phyloP scores from a whole-genome alignment of 2,113 vertebrate species.

The Strix uralensis region DNA sequence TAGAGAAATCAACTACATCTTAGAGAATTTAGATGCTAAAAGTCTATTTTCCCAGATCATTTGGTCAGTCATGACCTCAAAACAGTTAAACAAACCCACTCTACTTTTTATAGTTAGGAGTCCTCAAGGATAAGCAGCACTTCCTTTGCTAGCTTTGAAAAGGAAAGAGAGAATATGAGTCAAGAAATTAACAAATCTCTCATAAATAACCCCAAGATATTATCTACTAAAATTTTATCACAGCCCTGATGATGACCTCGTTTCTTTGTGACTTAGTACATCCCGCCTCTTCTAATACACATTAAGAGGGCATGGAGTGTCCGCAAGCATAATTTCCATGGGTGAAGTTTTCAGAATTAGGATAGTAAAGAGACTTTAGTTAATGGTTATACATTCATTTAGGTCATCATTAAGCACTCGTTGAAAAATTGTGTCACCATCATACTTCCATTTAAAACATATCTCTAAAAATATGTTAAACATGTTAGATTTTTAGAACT shows the following conservation, averaged over 20 bases:
- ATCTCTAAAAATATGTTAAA: background rate
- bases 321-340: background rate
- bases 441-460: background rate
- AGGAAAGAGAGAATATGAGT: background rate
- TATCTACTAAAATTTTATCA: background rate
- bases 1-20: background rate
- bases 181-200: background rate
- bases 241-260: background rate
- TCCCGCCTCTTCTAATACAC: background rate
- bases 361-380: background rate
- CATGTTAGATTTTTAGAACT: background rate
- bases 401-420: background rate
- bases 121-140: background rate
- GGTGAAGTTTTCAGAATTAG: background rate
- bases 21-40: background rate
- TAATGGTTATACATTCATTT: background rate
- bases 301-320: background rate
- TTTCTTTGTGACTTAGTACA: background rate
- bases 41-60: background rate
- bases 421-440: background rate
- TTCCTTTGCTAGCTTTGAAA: background rate
- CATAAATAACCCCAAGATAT: background rate
- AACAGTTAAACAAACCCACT: background rate
- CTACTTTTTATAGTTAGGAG: background rate
- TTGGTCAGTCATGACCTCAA: background rate